Conservation (phyloP, 1,140 invertebrate genomes). For the Penaeus chinensis region DNA sequence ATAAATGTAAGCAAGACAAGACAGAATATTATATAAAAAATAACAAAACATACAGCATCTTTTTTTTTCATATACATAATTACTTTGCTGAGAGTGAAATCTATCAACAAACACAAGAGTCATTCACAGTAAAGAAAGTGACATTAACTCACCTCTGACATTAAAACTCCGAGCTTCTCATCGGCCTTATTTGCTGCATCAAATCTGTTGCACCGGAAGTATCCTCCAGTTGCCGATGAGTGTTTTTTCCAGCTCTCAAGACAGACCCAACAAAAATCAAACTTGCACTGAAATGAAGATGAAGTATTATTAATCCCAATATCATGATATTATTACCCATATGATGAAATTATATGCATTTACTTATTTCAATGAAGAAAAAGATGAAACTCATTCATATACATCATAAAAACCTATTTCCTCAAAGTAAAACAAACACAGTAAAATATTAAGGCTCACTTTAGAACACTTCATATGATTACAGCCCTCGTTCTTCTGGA, state of each 20-base stretch:
- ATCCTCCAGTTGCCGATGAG: slow-evolving; percentile 79
- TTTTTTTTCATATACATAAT: too few relatives aligned
- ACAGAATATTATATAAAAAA: background rate
- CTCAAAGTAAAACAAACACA: background rate
- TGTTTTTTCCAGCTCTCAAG: slow-evolving; percentile 82
- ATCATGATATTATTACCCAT: background rate
- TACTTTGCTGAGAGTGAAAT: background rate
- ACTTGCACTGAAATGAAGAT: slow-evolving; percentile 75
- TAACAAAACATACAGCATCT: background rate
- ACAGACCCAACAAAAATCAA: slow-evolving; percentile 91
- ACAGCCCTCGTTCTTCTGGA: slow-evolving; percentile 83
- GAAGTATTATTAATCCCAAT: slow-evolving; percentile 31
- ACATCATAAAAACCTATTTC: background rate
- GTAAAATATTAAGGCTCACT: slow-evolving; percentile 67
- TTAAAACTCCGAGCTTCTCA: slow-evolving; percentile 73
- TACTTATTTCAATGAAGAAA: background rate
- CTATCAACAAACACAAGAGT: too few relatives aligned
- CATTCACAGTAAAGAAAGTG: background rate
- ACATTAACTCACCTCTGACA: slow-evolving; percentile 71
- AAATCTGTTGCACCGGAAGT: slow-evolving; percentile 80
- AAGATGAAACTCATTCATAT: background rate
- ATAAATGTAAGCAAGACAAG: background rate
- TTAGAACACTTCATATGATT: slow-evolving; percentile 84
- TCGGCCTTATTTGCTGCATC: slow-evolving; percentile 78
- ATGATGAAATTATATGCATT: too few relatives aligned